phyloP scores from a whole-genome alignment of 2,888 invertebrate genomes.

The Lasioglossum malachurum region DNA sequence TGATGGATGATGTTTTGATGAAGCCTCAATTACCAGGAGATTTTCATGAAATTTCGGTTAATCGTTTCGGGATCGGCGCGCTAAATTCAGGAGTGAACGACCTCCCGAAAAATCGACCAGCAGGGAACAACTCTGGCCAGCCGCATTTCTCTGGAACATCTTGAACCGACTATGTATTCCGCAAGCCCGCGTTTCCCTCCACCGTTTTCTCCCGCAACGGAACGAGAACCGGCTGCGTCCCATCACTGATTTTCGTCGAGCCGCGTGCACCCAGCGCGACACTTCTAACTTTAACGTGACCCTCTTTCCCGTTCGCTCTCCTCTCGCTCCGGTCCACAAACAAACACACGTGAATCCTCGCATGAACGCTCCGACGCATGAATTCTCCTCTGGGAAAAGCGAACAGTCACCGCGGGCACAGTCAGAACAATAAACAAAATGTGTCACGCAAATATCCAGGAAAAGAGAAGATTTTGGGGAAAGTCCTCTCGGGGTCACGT shows the following conservation, averaged over 20 bases:
- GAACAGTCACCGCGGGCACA: slow-evolving; percentile 20
- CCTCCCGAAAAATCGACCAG: background rate
- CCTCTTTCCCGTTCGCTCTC: slow-evolving; percentile 10
- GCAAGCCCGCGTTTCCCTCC: background rate
- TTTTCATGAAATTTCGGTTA: background rate
- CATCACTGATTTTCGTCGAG: slow-evolving; percentile 6
- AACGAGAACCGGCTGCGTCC: slow-evolving; percentile 27
- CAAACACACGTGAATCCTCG: background rate
- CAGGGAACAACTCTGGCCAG: background rate
- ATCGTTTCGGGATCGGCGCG: background rate
- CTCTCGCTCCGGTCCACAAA: background rate
- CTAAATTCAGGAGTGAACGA: background rate
- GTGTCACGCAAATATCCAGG: slow-evolving; percentile 1
- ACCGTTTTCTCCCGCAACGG: background rate
- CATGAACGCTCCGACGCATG: too few species aligned
- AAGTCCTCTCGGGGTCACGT: too few species aligned
- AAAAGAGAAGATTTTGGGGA: background rate
- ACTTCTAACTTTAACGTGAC: slow-evolving; percentile 30
- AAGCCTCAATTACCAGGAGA: background rate
- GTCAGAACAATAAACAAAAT: slow-evolving; percentile 21
- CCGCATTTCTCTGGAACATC: background rate
- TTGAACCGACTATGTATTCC: background rate
- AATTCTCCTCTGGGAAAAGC: slow-evolving; percentile 19
- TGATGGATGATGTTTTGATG: too few species aligned
- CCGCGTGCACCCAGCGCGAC: slow-evolving; percentile 15